Percentiles rank a stretch among this genome's conserved stretches.
These are phyloP conservation scores for Pomatostomus ruficeps DNA, from an alignment of 2,113 vertebrate genomes.

Conservation along the genomic window DNA sequence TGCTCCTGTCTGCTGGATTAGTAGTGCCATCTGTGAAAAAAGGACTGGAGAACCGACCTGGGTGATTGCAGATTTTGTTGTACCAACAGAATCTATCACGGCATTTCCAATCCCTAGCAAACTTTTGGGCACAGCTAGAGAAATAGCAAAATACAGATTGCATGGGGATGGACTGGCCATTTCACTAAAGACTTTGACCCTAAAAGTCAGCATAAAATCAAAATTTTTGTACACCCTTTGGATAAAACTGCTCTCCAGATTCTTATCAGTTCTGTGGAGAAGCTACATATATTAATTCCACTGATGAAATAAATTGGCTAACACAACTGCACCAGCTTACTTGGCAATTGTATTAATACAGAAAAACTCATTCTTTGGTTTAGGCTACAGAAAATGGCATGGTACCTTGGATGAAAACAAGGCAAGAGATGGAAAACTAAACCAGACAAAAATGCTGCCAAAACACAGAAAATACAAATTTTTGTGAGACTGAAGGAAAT, in stretches of 20 bases:
- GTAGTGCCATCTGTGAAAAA: background rate
- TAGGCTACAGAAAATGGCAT: background rate
- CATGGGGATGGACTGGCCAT: no score
- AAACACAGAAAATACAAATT: background rate
- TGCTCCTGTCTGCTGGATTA: slow-evolving; percentile 4
- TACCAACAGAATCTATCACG: background rate
- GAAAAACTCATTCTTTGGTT: background rate
- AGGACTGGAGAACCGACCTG: rapidly evolving
- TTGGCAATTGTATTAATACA: background rate
- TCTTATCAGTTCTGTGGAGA: background rate
- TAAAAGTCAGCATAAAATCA: background rate
- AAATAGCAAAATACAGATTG: background rate
- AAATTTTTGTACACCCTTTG: background rate
- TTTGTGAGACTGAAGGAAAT: background rate
- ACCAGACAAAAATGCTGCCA: background rate
- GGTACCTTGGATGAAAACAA: background rate
- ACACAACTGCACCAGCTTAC: background rate
- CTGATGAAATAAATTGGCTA: background rate
- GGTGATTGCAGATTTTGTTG: background rate
- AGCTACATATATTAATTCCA: background rate
- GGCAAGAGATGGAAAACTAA: background rate
- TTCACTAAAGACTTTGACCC: background rate
- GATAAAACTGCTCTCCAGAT: background rate
- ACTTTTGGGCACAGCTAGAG: background rate
- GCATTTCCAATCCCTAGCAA: background rate